Evolutionary conservation across 2,888 invertebrate genomes (phyloP), one percentile per base, ranked within the genome.

Genomic region (Ophraella communa): DNA sequence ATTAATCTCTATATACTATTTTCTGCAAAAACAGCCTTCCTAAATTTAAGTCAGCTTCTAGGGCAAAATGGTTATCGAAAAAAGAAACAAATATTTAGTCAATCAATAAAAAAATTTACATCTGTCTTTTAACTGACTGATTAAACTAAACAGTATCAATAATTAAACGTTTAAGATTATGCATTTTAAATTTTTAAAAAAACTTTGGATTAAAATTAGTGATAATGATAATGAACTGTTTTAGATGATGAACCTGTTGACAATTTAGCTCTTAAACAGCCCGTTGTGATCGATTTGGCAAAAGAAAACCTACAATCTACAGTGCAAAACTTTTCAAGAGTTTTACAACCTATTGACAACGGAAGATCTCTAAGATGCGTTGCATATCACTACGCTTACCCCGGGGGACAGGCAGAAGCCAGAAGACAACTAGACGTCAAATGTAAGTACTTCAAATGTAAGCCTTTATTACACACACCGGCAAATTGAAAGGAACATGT

Each of bases 331-430:
- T 82, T 91, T 42, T 88, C 89, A 5, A 84, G 88, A 62, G 82
- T 78, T 8, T 80, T 93, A 59, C 80, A 83, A 0, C 87, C 89
- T 23, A 85, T 86, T 2, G 92, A 93, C 72, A 87, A 89, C 76
- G 88, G 88, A 10, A 87, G 85, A 73, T 82, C 82, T 10, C 78
- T 93, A 56, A 84, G 85, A 64, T 94, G 93, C 79, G 85, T 88
- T 1, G 88, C 90, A 0, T 85, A 85, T 58, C 92, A 93, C 78
- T 85, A 87, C 18, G 89, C 89, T 0, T 79, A 89, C 42, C 72
- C 75, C 0, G 68, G 69, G 5, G 78, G 79, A 4, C 70, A 72
- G 24, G 82, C 84, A 21, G 77, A 78, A 77, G 79, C 83, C 8
- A 78, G 71, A 73, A 82, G 80, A 66, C 83, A 82, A 68, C 79